Percentiles rank a stretch among this genome's conserved stretches.
Evolutionary conservation across 2,888 invertebrate species (phyloP).

Genomic region (Empis livida): DNA sequence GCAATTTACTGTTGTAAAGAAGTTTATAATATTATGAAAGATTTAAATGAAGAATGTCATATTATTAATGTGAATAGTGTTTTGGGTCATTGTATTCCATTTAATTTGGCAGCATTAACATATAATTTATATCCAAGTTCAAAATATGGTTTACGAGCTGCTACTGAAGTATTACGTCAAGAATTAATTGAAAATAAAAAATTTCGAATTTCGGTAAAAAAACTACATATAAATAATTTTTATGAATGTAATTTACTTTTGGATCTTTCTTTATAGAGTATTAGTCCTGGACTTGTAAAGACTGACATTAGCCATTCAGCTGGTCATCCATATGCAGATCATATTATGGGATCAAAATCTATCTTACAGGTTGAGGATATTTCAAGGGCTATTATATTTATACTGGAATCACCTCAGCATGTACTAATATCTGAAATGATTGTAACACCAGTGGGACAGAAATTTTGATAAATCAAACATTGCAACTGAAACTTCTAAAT

Average conservation of each 20-base stretch:
- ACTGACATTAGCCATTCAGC: slow-evolving; percentile 19
- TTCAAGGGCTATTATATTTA: slow-evolving; percentile 21
- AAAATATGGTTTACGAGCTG: slow-evolving; percentile 24
- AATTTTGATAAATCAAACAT: slow-evolving; percentile 9
- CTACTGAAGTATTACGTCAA: slow-evolving; percentile 22
- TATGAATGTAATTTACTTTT: background rate
- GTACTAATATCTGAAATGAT: slow-evolving; percentile 22
- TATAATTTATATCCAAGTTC: slow-evolving; percentile 26
- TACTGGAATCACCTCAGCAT: slow-evolving; percentile 20
- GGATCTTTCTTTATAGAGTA: slow-evolving; percentile 16
- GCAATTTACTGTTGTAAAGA: slow-evolving; percentile 33
- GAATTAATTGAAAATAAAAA: slow-evolving; percentile 21
- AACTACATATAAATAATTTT: slow-evolving; percentile 4
- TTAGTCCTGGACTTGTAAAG: slow-evolving; percentile 25
- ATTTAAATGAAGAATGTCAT: slow-evolving; percentile 30
- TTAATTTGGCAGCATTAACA: slow-evolving; percentile 18
- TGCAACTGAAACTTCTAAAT: no score
- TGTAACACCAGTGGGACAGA: slow-evolving; percentile 21
- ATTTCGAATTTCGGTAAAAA: slow-evolving; percentile 24
- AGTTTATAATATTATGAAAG: slow-evolving; percentile 38
- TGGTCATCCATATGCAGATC: slow-evolving; percentile 13
- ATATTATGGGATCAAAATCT: slow-evolving; percentile 14
- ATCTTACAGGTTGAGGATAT: slow-evolving; percentile 21
- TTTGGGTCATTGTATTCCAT: slow-evolving; percentile 36
- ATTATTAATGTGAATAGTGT: slow-evolving; percentile 38